Base-by-base conservation (phyloP, 2,888 invertebrate genomes). In the Aricia artaxerxes region DNA sequence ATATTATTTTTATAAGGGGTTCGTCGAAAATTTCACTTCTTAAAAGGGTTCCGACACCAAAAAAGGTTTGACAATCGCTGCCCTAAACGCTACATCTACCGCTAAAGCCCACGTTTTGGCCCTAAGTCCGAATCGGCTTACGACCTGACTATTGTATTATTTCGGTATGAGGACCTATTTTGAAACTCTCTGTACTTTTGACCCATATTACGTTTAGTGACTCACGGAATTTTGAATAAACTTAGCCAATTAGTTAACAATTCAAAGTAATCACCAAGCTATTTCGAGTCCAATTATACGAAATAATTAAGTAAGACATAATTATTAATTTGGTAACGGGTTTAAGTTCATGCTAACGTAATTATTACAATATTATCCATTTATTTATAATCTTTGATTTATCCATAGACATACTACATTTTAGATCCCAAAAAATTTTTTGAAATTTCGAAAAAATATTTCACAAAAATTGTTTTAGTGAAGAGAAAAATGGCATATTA, bases 101-200 rank as follows among this genome's bases (percentile, higher is more conserved):
- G 69, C 69, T 11, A 5, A 69, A 11, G 5, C 5, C 13, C 2
- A 38, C 13, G 2, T 35, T 69, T 69, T 69, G 35, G 69, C 35
- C 69, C 35, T 4, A 35, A 69, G 44, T 24, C 49, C 75, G 31
- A 75, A 75, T 75, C 53, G 31, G 76, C 76, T 53, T 76, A 76
- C 53, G 72, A 78, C 72, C 72, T 72, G 35, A 78, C 2, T 73
- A 40, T 72, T 78, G 53, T 64, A 78, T 78, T 53, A 72, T 31
- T 35, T 78, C 35, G 69, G 49, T 73, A 38, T 73, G 44, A 35
- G 11, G 76, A 76, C 76, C 76, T 57, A 53, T 76, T 76, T 76
- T 49, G 44, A 75, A 77, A 57, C 57, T 60, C 57, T 77, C 9
- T 69, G 38, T 69, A 69, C 69, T 38, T 35, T 69, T 69, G 69